Percentiles rank a stretch among this genome's conserved stretches.
Evolutionary conservation across 2,888 invertebrate species (phyloP).

Genomic region (Nemotelus nigrinus): DNA sequence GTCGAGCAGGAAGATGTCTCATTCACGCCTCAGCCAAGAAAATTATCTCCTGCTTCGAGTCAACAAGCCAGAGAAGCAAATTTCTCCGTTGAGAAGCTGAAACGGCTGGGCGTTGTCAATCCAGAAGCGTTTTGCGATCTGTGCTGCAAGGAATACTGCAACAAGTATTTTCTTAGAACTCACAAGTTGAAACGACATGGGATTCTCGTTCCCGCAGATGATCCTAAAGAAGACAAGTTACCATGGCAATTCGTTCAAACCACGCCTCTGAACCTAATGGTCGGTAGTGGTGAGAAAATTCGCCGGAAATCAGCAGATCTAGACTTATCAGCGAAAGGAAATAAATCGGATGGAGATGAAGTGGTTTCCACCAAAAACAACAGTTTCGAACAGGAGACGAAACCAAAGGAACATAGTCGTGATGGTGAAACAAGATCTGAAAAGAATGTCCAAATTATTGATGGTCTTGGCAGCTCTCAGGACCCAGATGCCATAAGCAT

Average conservation of each 20-base stretch:
- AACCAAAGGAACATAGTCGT: slow-evolving; percentile 52
- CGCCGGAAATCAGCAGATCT: slow-evolving; percentile 48
- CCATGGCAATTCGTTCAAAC: slow-evolving; percentile 69
- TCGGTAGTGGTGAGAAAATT: slow-evolving; percentile 59
- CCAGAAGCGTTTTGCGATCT: slow-evolving; percentile 93
- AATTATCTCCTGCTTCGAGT: slow-evolving; percentile 70
- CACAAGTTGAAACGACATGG: slow-evolving; percentile 96
- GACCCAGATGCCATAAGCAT: slow-evolving; percentile 77
- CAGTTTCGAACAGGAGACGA: slow-evolving; percentile 49
- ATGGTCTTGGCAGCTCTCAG: slow-evolving; percentile 33
- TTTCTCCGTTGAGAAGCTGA: slow-evolving; percentile 77
- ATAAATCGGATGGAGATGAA: slow-evolving; percentile 58
- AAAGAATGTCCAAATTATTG: slow-evolving; percentile 37
- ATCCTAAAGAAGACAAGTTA: slow-evolving; percentile 64
- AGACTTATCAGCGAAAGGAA: not conserved
- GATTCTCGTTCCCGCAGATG: slow-evolving; percentile 73
- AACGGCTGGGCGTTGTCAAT: slow-evolving; percentile 82
- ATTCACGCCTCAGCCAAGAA: slow-evolving; percentile 68
- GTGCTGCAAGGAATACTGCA: slow-evolving; percentile 92
- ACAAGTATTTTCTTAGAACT: slow-evolving; percentile 90
- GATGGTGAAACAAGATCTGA: slow-evolving; percentile 21
- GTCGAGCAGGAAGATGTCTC: slow-evolving; percentile 65
- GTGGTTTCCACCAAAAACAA: slow-evolving; percentile 53
- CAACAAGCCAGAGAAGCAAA: slow-evolving; percentile 76
- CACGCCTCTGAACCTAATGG: slow-evolving; percentile 81